phyloP scores from a whole-genome alignment of 2,888 invertebrate genomes.

The Lingula anatina region DNA sequence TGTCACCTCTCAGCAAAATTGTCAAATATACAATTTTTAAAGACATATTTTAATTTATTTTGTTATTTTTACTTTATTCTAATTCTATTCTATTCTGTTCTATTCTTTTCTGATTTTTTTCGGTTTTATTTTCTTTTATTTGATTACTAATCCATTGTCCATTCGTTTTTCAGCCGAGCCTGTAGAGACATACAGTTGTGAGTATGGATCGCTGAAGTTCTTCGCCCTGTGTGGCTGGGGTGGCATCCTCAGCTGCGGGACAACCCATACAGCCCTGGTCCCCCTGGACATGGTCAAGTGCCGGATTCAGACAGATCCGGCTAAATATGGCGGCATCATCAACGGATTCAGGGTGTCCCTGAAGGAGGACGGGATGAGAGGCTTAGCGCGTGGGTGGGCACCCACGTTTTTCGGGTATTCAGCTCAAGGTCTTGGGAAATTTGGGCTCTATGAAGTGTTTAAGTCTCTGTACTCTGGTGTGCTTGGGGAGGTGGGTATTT shows the following conservation, averaged over 20 bases:
- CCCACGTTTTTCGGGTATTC: constrained; percentile 97
- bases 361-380: constrained; percentile 64
- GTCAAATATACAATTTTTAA: no score
- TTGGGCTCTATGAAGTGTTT: constrained; percentile 96
- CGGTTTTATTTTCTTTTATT: no score
- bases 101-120: no score
- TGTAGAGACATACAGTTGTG: constrained; percentile 56
- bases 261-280: constrained; percentile 80
- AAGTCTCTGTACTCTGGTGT: constrained; percentile 78
- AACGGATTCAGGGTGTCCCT: constrained; percentile 76
- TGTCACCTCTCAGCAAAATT: no score
- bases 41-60: no score
- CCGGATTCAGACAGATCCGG: constrained; percentile 65
- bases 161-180: no score
- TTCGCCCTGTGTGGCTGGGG: constrained; percentile 90
- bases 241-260: constrained; percentile 77
- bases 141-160: no score
- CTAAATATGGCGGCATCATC: constrained; percentile 81
- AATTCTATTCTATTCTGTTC: no score
- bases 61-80: no score
- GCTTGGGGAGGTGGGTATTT: constrained; percentile 66
- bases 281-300: constrained; percentile 71
- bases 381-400: constrained; percentile 92
- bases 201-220: constrained; percentile 85
- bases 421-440: constrained; percentile 85